Base-by-base conservation (phyloP, 2,113 vertebrate genomes). In the Lampris megalopsis region DNA sequence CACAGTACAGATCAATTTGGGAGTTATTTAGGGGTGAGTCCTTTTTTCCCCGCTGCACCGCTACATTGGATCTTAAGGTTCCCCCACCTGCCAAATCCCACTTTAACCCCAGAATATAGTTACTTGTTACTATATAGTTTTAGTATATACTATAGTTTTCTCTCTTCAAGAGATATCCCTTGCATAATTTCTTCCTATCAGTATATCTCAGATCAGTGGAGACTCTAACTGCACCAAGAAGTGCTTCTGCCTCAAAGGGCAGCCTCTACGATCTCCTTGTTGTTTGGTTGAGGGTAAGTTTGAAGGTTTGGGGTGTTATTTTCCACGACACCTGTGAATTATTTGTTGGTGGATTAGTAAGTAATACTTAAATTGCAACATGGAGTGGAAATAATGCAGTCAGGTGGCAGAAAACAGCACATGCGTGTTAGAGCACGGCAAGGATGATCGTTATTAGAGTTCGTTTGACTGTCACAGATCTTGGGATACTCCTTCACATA, bases 161-260 rank as follows among this genome's bases (percentile, higher is more conserved):
- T 24, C 24, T 24, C 24, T 24, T 24, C 24, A 24, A 24, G 24
- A 24, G 24, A 24, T 24, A 24, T 24, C 24, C 24, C 24, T 24
- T 24, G 24, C 24, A 24, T 24, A 24, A 24, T 24, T 24, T 24
- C 24, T 24, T 24, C 24, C 24, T 24, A 24, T 24, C 24, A 24
- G 24, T 24, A 24, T 24, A 24, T 24, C 24, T 24, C 24, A 24
- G 24, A 24, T 24, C 24, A 24, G 24, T 24, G 24, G 24, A 24
- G 24, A 71, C 54, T 36, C 6, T 57, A n/a, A 35, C 35, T 72
- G 62, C 77, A 71, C 62, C 9, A 41, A 77, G 41, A 41, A 67
- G 8, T 56, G 53, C 69, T 70, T 38, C 66, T 71, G 48, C 13
- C 50, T 53, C 11, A 13, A 11, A 53, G 5, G 50, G 11, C 3